Conservation (phyloP, 2,888 invertebrate genomes). For the Aethes cnicana region DNA sequence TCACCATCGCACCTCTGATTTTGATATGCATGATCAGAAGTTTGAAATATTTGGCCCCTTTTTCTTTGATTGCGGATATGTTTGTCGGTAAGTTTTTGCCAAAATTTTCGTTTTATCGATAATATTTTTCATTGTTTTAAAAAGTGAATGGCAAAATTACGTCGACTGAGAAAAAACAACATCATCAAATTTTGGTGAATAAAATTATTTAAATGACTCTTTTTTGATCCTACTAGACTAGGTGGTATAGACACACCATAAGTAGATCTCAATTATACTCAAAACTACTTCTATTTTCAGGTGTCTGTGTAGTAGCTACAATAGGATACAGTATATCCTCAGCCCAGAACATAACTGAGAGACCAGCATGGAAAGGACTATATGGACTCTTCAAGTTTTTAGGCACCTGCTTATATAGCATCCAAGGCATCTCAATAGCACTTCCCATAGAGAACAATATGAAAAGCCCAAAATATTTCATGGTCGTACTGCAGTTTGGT, state of each 20-base stretch:
- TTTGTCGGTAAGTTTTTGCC: slow-evolving; percentile 30
- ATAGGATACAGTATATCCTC: slow-evolving; percentile 49
- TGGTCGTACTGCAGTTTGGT: slow-evolving; percentile 44
- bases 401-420: slow-evolving; percentile 77
- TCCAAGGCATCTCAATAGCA: slow-evolving; percentile 60
- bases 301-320: slow-evolving; percentile 45
- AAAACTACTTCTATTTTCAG: too few relatives aligned
- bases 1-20: slow-evolving; percentile 46
- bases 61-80: slow-evolving; percentile 53
- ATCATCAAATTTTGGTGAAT: too few relatives aligned
- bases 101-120: too few relatives aligned
- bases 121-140: too few relatives aligned
- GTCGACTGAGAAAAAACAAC: too few relatives aligned
- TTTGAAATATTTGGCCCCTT: slow-evolving; percentile 58
- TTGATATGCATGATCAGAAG: slow-evolving; percentile 54
- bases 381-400: slow-evolving; percentile 60
- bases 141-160: too few relatives aligned
- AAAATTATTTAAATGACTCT: too few relatives aligned
- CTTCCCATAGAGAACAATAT: slow-evolving; percentile 63
- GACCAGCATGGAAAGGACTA: slow-evolving; percentile 52
- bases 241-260: too few relatives aligned
- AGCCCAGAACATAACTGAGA: slow-evolving; percentile 35
- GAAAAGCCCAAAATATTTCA: slow-evolving; percentile 49
- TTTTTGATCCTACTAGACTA: too few relatives aligned
- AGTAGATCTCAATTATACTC: too few relatives aligned